A percentile compares a stretch with the other conserved stretches of the same genome.
Evolutionary conservation across 1,140 invertebrate genomes (phyloP).

Genomic region (Homalodisca vitripennis): DNA sequence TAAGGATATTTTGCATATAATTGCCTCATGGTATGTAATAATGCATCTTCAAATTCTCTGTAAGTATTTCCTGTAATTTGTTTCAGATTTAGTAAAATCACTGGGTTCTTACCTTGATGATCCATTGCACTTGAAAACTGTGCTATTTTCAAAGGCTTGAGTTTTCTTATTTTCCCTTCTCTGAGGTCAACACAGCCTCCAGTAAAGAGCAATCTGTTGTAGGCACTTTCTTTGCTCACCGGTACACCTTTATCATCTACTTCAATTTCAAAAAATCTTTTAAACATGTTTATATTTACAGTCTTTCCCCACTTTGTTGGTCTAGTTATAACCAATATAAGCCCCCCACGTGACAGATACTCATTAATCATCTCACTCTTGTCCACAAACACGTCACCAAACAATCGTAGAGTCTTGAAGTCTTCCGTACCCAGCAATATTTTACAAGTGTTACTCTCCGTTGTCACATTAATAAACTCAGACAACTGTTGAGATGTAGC

Average conservation of each 20-base stretch:
- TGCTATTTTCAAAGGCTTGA: not conserved
- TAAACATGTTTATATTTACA: constrained; percentile 2
- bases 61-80: not conserved
- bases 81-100: constrained; percentile 1
- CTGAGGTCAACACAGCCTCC: not conserved
- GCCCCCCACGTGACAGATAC: not conserved
- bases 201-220: not conserved
- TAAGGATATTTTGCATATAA: constrained; percentile 4
- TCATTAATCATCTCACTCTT: constrained; percentile 8
- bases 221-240: not conserved
- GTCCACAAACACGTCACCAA: not conserved
- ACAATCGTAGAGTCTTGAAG: not conserved
- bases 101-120: constrained; percentile 5
- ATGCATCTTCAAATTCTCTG: not conserved
- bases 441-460: too few species aligned
- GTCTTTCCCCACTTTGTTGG: not conserved
- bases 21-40: not conserved
- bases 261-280: constrained; percentile 4
- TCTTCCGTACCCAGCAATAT: not conserved
- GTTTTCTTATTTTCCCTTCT: not conserved
- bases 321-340: not conserved
- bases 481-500: too few species aligned
- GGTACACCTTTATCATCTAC: not conserved
- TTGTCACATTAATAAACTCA: too few species aligned
- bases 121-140: not conserved